Conservation (phyloP, 2,797 vertebrate genomes). For the Lepilemur ruficaudatus region DNA sequence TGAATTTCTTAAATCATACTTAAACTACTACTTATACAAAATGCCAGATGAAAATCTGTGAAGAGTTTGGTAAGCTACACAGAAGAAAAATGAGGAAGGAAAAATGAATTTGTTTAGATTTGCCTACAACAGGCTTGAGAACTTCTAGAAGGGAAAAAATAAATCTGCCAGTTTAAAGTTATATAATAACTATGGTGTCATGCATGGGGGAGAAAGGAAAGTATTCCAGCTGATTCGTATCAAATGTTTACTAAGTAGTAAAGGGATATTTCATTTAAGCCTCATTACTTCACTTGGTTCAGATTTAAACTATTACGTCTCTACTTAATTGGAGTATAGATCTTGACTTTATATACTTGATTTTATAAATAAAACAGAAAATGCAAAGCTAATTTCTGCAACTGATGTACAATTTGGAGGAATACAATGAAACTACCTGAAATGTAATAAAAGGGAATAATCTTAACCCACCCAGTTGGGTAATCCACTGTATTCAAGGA, state of each 20-base stretch:
- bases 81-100: not conserved
- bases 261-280: not conserved
- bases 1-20: not conserved
- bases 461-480: not conserved
- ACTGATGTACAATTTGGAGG: not conserved
- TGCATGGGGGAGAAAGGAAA: not conserved
- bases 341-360: not conserved
- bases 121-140: not conserved
- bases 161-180: not conserved
- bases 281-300: not conserved
- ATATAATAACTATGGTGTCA: not conserved
- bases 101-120: not conserved
- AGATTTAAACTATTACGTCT: not conserved
- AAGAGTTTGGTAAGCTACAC: not conserved
- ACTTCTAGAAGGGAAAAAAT: not conserved
- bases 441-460: not conserved
- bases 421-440: not conserved
- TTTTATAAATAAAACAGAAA: not conserved
- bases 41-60: not conserved
- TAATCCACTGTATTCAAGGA: not conserved
- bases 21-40: not conserved
- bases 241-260: not conserved
- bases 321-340: accelerated
- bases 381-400: not conserved
- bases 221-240: not conserved